Base-by-base conservation (phyloP, 53 echinoderm and acorn worm species). In the Mesocentrotus franciscanus region DNA sequence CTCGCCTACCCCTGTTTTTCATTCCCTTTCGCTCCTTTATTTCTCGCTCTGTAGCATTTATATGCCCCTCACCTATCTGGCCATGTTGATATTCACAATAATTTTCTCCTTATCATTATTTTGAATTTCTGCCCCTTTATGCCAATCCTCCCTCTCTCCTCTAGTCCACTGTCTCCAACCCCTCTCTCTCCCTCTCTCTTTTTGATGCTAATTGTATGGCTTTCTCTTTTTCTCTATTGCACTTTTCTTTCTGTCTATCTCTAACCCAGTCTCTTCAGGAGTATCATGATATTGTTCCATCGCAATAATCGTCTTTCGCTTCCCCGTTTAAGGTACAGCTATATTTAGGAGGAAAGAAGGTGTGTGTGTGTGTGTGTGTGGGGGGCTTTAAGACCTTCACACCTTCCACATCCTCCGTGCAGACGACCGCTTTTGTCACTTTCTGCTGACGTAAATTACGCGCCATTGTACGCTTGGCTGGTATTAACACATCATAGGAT, bases 401-500 rank as follows among this genome's bases (percentile, higher is more conserved):
- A 42, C 81, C 81, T 81, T 81, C 8, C 5, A 18, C 42, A 81
- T 42, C 81, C 81, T 81, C 81, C 3, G 16, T 20, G 81, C 81
- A 81, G 81, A 81, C 81, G 18, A 42, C 42, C 81, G 42, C 36
- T 20, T 16, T 81, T 81, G 60, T 30, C 59, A 90, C 59, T 90
- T 60, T 90, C 90, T 90, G 90, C 59, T 90, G 90, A 90, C 90
- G 90, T 56, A 60, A 89, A 90, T 90, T 90, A 90, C 90, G 59
- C 90, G 30, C 90, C 90, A 90, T 61, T 61, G 60, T 90, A 9
- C 61, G 90, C 90, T 90, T 33, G 13, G 90, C 90, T 60, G 90
- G 60, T 59, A 90, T 61, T 36, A 42, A 81, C 81, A 81, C 81
- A 20, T 81, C 81, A 20, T 22, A 20, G 18, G 81, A 81, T 18